Evolutionary conservation across 2,113 vertebrate species (phyloP).

Genomic region (Cnemophilus loriae): DNA sequence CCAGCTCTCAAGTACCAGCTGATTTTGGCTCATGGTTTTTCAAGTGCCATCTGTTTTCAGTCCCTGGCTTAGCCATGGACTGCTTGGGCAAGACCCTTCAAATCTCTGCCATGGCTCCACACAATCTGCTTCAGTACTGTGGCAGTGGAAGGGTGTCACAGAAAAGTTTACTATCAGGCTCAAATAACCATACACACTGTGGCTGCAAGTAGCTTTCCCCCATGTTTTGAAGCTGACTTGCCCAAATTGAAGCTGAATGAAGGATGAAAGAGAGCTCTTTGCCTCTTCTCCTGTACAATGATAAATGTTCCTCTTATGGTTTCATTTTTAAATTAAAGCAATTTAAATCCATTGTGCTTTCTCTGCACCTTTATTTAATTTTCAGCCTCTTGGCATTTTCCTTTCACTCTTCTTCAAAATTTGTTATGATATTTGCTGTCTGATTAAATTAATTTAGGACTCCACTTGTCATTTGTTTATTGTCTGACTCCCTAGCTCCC

Average conservation of each 20-base stretch:
- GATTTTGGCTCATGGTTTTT: not conserved
- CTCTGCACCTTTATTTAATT: not conserved
- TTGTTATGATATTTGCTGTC: not conserved
- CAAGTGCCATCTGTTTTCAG: rapidly evolving
- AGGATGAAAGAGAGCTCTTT: not conserved
- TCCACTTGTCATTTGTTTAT: not conserved
- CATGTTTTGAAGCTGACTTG: not conserved
- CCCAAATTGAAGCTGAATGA: not conserved
- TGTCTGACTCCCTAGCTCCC: not conserved
- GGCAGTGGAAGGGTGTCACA: not conserved
- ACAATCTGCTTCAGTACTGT: not conserved
- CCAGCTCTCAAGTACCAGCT: not conserved
- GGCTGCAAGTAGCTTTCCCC: not conserved
- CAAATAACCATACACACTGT: not conserved
- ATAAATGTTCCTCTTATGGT: not conserved
- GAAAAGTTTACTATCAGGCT: not conserved
- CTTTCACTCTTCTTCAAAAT: not conserved
- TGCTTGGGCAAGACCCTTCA: not conserved
- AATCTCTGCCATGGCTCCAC: not conserved
- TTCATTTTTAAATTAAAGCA: not conserved
- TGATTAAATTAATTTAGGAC: not conserved
- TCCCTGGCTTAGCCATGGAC: not conserved
- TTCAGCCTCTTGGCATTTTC: not conserved
- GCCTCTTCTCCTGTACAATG: not conserved
- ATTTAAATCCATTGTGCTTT: not conserved